Conservation (phyloP, 2,888 invertebrate genomes). For the Scaptomyza reducta region DNA sequence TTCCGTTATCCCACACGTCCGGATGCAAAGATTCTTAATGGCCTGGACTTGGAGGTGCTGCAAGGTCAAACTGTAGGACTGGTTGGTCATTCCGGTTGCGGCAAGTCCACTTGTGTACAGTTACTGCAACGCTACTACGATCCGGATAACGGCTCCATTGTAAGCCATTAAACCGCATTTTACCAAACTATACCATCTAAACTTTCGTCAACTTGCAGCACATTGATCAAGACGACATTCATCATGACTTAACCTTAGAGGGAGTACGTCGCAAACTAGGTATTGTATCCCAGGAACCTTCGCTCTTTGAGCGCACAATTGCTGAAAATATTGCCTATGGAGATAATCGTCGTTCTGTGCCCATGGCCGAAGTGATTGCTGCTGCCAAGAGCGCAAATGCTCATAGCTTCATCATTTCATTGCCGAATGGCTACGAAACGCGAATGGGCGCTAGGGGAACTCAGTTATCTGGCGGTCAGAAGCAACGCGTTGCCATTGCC, state of each 20-base stretch:
- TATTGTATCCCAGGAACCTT: constrained; percentile 94
- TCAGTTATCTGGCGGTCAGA: constrained; percentile 93
- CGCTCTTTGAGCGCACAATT: constrained; percentile 92
- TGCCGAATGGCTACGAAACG: constrained; percentile 92
- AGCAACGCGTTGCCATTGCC: constrained; percentile 93
- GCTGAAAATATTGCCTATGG: constrained; percentile 95
- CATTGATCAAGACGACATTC: constrained; percentile 86
- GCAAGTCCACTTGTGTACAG: constrained; percentile 92
- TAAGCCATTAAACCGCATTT: constrained; percentile 72
- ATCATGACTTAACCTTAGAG: constrained; percentile 87
- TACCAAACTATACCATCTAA: too few species aligned
- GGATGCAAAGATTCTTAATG: constrained; percentile 90
- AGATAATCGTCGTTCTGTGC: constrained; percentile 88
- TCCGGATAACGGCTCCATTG: constrained; percentile 88
- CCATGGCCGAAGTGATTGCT: constrained; percentile 89
- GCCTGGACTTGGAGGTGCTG: constrained; percentile 88
- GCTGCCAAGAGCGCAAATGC: constrained; percentile 92
- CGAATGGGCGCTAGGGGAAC: constrained; percentile 91
- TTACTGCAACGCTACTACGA: constrained; percentile 92
- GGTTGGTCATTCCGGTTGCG: constrained; percentile 91
- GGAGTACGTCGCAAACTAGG: constrained; percentile 90
- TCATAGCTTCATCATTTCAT: constrained; percentile 89
- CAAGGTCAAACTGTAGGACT: constrained; percentile 90
- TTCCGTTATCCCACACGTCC: constrained; percentile 93
- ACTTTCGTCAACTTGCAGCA: constrained; percentile 45